Evolutionary conservation across 2,797 vertebrate species (phyloP), one percentile per base, ranked within the genome.

Genomic region (Stomatorhinus walkeri): DNA sequence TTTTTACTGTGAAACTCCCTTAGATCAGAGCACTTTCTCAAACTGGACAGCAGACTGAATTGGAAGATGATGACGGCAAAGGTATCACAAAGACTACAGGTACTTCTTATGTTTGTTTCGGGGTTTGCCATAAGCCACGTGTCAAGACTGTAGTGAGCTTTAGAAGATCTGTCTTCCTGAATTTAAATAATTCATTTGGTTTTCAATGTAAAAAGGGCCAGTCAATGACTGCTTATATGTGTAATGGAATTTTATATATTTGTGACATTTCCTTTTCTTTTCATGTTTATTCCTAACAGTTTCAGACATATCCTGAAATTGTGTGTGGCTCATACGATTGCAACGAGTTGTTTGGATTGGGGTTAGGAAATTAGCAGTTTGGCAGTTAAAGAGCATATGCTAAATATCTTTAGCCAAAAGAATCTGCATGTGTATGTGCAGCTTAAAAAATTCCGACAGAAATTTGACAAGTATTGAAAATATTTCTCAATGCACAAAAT

Each of bases 11-110:
- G 54, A 87, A 87, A 59, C 10, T 91, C 86, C 85, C 87, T 43
- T 90, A 95, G 95, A 94, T 95, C 88, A 95, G 92, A 92, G 91
- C 93, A 6, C 90, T 95, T 7, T 91, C 92, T 83, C 79, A 93
- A 93, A 79, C 91, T 94, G 92, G 94, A 48, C 91, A 91, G n/a
- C 92, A 93, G 87, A 92, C 94, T 84, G 90, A 93, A 91, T 91
- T 93, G 76, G 79, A 89, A 43, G 92, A 93, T 72, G 93, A 91
- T 76, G 84, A 56, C 7, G 12, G 1, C 36, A 52, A 54, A 87
- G 49, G 14, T 32, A 40, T 14, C 19, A 24, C 10, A 87, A 19
- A 86, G 16, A 87, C 64, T 28, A 86, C 72, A 87, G 88, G 88
- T 89, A 76, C 54, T 22, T 85, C 54, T 88, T 40, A 40, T 14